Percentiles rank a stretch among this genome's conserved stretches.
Conservation (phyloP, 30 jellyfish, hydroid and myxozoan genomes). For the Morbakka virulenta region DNA sequence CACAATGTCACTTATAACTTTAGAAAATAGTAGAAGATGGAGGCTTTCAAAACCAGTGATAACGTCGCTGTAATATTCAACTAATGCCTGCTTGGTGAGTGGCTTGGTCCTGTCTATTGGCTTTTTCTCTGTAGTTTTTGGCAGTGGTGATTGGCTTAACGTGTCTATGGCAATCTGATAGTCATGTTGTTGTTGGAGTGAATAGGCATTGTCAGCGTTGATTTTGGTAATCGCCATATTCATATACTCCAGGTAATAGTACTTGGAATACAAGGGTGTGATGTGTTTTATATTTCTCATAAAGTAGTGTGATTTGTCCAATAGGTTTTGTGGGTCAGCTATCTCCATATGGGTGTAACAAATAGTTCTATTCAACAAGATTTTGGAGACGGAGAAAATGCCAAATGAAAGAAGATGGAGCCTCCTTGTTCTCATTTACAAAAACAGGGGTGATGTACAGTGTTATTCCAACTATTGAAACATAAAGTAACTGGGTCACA, state of each 20-base stretch:
- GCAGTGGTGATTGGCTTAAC: too few relatives aligned
- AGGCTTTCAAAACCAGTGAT: too few relatives aligned
- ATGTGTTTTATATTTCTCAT: not conserved
- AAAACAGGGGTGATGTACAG: too few relatives aligned
- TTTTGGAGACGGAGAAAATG: too few relatives aligned
- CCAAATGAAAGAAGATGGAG: too few relatives aligned
- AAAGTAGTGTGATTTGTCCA: not conserved
- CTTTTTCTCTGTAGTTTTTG: too few relatives aligned
- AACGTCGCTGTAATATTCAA: not conserved
- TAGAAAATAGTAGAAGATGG: not conserved
- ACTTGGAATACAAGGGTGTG: not conserved
- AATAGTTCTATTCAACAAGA: too few relatives aligned
- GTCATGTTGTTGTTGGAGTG: not conserved
- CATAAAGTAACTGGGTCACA: too few relatives aligned
- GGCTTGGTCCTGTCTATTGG: not conserved
- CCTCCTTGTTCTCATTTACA: too few relatives aligned
- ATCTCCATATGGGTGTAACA: not conserved
- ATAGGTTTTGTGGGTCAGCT: not conserved
- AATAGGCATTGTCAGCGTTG: too few relatives aligned
- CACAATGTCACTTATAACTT: not conserved
- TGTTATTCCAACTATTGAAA: too few relatives aligned
- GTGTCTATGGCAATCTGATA: not conserved
- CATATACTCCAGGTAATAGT: not conserved
- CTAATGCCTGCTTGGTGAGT: not conserved
- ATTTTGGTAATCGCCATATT: not conserved